These are phyloP conservation scores for Mormyrus proboscirostris DNA, from an alignment of 2,797 vertebrate genomes.

Conservation along the genomic window DNA sequence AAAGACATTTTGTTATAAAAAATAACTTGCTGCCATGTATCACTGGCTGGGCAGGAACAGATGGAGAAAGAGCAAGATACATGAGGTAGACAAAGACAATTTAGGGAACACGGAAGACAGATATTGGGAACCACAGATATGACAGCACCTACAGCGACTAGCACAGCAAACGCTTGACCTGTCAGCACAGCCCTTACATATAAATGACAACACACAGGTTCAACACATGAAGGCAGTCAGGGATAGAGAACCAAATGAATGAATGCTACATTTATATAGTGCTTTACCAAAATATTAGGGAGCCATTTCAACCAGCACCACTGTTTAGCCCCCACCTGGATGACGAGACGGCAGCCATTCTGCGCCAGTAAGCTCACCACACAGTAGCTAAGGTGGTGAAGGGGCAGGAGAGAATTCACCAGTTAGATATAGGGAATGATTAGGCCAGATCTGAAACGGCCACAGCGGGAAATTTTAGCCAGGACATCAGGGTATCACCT, in stretches of 20 bases:
- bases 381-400: neutral
- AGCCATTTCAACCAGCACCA: no score
- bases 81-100: neutral
- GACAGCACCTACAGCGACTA: neutral
- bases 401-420: no score
- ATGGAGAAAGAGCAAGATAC: neutral
- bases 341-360: no score
- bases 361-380: neutral
- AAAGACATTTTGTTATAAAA: neutral
- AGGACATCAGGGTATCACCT: no score
- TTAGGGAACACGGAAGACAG: neutral
- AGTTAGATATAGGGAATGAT: neutral
- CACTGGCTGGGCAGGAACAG: neutral
- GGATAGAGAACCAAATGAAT: neutral
- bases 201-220: neutral
- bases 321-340: no score
- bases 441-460: no score
- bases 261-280: no score
- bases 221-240: neutral
- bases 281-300: no score
- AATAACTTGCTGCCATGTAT: neutral
- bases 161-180: neutral
- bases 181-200: neutral
- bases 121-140: neutral
- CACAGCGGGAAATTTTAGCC: no score